A percentile compares a stretch with the other conserved stretches of the same genome.
Evolutionary conservation across 2,888 invertebrate genomes (phyloP).

Genomic region (Ecdyonurus torrentis): DNA sequence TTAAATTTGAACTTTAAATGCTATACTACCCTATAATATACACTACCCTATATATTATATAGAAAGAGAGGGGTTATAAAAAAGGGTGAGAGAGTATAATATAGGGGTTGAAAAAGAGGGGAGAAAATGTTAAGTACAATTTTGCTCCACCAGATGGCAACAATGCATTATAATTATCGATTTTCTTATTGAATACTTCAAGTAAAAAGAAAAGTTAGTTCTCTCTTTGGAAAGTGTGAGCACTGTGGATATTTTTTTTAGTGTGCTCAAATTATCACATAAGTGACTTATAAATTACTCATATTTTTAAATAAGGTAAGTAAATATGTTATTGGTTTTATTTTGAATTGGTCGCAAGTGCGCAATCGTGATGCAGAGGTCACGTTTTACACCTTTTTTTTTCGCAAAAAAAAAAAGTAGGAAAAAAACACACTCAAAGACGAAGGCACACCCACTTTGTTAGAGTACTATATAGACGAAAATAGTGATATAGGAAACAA

Average conservation of each 20-base stretch:
- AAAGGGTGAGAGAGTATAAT: no score
- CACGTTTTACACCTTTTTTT: background rate
- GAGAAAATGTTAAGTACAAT: background rate
- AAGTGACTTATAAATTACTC: no score
- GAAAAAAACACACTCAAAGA: no score
- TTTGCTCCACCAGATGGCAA: background rate
- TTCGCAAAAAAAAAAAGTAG: background rate
- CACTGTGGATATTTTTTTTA: no score
- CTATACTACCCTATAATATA: no score
- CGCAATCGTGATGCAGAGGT: background rate
- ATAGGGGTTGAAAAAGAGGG: no score
- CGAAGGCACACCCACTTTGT: background rate
- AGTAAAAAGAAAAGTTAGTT: no score
- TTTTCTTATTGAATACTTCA: background rate
- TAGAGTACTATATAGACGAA: background rate
- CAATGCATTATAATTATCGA: background rate
- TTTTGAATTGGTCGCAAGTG: background rate
- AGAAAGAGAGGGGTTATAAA: background rate
- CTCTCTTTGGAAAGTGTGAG: no score
- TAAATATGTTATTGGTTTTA: background rate
- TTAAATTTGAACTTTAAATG: no score
- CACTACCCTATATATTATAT: background rate
- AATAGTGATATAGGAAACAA: background rate
- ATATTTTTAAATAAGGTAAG: background rate
- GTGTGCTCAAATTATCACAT: no score